These are phyloP conservation scores for Dione juno DNA, from an alignment of 2,888 invertebrate species.

Conservation along the genomic window DNA sequence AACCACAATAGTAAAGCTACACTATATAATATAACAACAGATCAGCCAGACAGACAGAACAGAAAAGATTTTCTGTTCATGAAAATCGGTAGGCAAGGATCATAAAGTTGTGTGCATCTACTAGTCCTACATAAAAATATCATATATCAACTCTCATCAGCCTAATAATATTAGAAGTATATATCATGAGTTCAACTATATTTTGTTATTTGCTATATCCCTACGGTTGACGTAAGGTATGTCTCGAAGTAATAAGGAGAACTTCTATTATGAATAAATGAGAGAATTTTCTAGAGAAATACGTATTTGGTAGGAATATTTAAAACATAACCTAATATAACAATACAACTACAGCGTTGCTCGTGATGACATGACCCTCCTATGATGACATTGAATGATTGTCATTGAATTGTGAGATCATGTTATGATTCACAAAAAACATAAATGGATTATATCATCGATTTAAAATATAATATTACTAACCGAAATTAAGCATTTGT, in stretches of 20 bases:
- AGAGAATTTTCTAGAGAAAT: background rate
- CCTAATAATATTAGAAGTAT: too few species aligned
- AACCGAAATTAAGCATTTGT: background rate
- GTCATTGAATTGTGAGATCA: slow-evolving; percentile 41
- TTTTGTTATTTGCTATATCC: background rate
- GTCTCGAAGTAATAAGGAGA: background rate
- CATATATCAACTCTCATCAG: too few species aligned
- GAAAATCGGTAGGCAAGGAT: too few species aligned
- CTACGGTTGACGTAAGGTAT: background rate
- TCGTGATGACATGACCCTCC: slow-evolving; percentile 4
- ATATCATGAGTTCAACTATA: too few species aligned
- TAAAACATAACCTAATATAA: background rate
- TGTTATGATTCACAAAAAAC: slow-evolving; percentile 42
- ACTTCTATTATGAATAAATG: background rate
- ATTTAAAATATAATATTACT: background rate
- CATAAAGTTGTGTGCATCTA: too few species aligned
- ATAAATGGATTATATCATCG: slow-evolving; percentile 29
- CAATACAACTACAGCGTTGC: slow-evolving; percentile 1
- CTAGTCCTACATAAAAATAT: too few species aligned
- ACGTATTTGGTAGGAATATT: background rate
- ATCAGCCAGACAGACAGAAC: too few species aligned
- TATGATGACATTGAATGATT: too few species aligned
- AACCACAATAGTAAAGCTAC: too few species aligned
- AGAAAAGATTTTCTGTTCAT: too few species aligned
- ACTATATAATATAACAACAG: too few species aligned